Percentiles rank a stretch among this genome's conserved stretches.
These are phyloP conservation scores for Bombus sylvicola DNA, from an alignment of 1,140 invertebrate species.

Conservation along the genomic window DNA sequence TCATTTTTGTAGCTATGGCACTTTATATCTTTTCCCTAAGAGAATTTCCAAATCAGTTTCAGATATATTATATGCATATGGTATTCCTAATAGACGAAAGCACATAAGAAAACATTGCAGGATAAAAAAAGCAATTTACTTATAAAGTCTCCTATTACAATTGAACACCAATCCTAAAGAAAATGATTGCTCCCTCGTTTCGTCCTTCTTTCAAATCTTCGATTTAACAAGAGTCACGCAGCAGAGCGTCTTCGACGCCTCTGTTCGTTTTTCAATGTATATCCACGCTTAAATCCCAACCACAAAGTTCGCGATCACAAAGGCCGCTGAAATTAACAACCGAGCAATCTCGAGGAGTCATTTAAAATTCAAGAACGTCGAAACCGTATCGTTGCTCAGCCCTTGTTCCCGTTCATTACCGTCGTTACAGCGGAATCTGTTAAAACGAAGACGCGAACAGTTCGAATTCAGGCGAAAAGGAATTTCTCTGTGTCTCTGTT, in stretches of 20 bases:
- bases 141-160: too few relatives aligned
- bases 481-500: background rate
- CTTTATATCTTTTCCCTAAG: background rate
- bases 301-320: background rate
- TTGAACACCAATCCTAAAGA: background rate
- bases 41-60: too few relatives aligned
- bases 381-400: background rate
- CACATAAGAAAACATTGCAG: too few relatives aligned
- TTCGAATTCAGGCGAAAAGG: background rate
- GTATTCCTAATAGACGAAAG: too few relatives aligned
- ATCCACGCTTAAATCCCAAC: background rate
- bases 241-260: background rate
- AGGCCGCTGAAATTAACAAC: conserved; percentile 16
- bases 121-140: too few relatives aligned
- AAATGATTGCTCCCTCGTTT: background rate
- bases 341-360: background rate
- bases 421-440: background rate
- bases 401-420: conserved; percentile 8
- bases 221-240: too few relatives aligned
- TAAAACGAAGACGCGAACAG: background rate
- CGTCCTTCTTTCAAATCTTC: background rate
- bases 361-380: conserved; percentile 38
- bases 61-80: too few relatives aligned
- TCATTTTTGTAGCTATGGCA: too few relatives aligned
- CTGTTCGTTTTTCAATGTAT: background rate